Evolutionary conservation across 2,797 vertebrate genomes (phyloP), one percentile per base, ranked within the genome.

Genomic region (Protonibea diacanthus): DNA sequence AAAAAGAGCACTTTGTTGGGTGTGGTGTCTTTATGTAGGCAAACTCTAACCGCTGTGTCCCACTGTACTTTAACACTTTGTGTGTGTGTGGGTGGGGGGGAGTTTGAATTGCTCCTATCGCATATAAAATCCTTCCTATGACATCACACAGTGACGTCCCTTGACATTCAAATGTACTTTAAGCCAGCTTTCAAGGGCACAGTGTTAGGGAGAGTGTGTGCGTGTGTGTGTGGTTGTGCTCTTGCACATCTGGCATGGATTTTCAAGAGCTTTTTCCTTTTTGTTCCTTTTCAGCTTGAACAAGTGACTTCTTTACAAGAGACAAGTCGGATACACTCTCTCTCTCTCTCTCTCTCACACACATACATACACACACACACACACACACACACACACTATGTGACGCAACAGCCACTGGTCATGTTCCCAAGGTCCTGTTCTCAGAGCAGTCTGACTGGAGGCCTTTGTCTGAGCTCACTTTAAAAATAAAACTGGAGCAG

Each of bases 391-490:
- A 59, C 88, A 86, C 80, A 87, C 86, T 71, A 78, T 77, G 86
- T 93, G 92, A 93, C 92, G 91, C 92, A 93, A 93, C 91, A 90
- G 82, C 79, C 86, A 84, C 83, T 93, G 91, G 93, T 94, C 93
- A 93, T 93, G 93, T 94, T 94, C 92, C 92, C 91, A 93, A 94
- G 93, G 91, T 91, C 90, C 92, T 90, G 91, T 94, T 94, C 92
- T 94, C 93, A 92, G 87, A 89, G 92, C 59, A 67, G 90, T 84
- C 89, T 94, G 93, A 94, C 93, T 94, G 79, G 89, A 94, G 89
- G 91, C 92, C 93, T 94, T 94, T 94, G 93, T 94, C 88, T 94
- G 80, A 89, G 91, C 85, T 89, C 74, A 83, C 91, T 93, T 93
- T 93, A 93, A 94, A 94, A 94, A 94, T 93, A 93, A 92, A 93